Evolutionary conservation across 2,888 invertebrate species (phyloP).

Genomic region (Nasonia oneida): DNA sequence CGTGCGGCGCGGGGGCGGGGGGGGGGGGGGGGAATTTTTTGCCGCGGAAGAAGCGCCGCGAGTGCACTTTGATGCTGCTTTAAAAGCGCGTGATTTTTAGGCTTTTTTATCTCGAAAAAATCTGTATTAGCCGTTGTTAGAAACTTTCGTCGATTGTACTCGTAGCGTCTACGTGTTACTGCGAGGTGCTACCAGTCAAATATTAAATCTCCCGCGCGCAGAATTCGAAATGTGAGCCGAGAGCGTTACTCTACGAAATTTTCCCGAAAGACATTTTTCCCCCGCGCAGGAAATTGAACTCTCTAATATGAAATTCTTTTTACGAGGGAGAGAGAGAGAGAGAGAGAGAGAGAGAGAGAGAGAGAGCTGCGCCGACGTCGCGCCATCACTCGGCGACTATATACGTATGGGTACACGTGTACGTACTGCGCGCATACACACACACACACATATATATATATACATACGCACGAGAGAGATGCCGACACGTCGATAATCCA

Average conservation of each 20-base stretch:
- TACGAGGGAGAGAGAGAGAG: conserved; percentile 7
- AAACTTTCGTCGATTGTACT: background rate
- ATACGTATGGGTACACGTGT: background rate
- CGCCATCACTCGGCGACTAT: conserved; percentile 16
- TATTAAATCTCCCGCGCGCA: conserved; percentile 33
- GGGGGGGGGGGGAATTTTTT: background rate
- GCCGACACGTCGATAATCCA: conserved; percentile 47
- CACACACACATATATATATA: background rate
- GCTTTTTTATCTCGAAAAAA: background rate
- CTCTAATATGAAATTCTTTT: conserved; percentile 55
- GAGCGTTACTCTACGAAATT: conserved; percentile 27
- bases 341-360: too few species aligned
- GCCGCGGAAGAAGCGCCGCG: background rate
- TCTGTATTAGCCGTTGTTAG: background rate
- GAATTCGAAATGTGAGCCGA: conserved; percentile 35
- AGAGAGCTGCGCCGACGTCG: background rate
- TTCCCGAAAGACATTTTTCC: conserved; percentile 20
- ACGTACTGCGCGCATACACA: background rate
- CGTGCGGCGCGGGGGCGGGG: background rate
- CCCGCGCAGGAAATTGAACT: conserved; percentile 18
- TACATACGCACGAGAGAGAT: background rate
- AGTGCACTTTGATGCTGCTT: background rate
- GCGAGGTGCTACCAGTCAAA: background rate
- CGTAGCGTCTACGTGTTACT: background rate
- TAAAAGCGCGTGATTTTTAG: background rate